These are phyloP conservation scores for Dendronephthya gigantea DNA, from an alignment of 64 coral and sea anemone species.

Conservation along the genomic window DNA sequence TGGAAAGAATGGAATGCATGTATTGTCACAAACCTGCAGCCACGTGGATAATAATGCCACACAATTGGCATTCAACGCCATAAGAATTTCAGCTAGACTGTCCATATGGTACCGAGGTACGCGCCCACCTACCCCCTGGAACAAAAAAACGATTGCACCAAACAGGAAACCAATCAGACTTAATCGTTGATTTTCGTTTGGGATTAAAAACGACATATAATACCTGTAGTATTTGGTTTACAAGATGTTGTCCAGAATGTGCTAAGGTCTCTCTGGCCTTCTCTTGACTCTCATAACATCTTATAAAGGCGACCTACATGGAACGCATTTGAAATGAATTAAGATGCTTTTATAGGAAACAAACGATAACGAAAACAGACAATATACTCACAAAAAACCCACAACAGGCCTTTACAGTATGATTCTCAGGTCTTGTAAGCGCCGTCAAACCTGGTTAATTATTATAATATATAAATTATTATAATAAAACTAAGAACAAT, in stretches of 20 bases:
- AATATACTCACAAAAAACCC: constrained; percentile 50
- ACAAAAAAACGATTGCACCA: background rate
- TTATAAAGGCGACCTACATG: constrained; percentile 40
- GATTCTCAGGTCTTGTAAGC: constrained; percentile 39
- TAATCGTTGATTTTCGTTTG: background rate
- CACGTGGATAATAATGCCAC: constrained; percentile 56
- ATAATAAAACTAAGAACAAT: too few relatives aligned
- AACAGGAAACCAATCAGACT: too few relatives aligned
- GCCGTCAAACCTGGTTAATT: constrained; percentile 36
- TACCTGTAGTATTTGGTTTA: constrained; percentile 56
- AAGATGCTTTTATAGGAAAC: background rate
- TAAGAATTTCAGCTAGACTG: constrained; percentile 64
- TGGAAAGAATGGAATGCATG: too few relatives aligned
- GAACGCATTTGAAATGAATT: background rate
- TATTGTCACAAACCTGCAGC: constrained; percentile 61
- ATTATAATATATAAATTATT: too few relatives aligned
- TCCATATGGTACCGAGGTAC: constrained; percentile 53
- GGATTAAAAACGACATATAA: background rate
- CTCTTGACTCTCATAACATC: constrained; percentile 44
- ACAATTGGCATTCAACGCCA: constrained; percentile 66
- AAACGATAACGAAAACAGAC: background rate
- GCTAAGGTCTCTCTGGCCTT: constrained; percentile 26
- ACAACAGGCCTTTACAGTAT: constrained; percentile 40
- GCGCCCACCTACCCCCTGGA: constrained; percentile 62
- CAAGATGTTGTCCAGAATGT: constrained; percentile 50